Evolutionary conservation across 1,140 invertebrate genomes (phyloP).

Genomic region (Diachasmimorpha longicaudata): DNA sequence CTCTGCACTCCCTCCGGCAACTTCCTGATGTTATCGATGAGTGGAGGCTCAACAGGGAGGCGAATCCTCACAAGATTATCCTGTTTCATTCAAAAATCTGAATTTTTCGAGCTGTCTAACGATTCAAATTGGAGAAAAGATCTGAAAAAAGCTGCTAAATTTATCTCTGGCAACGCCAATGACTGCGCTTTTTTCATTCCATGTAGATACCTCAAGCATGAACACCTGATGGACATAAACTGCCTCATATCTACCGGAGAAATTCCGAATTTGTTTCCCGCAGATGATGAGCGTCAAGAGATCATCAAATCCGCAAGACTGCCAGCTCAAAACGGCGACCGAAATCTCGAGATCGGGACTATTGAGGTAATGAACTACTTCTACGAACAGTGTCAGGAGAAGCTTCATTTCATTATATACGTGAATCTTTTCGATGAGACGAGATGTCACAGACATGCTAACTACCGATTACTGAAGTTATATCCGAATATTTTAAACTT

Average conservation of each 20-base stretch:
- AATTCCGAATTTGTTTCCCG: constrained; percentile 68
- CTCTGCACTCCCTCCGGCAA: constrained; percentile 65
- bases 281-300: constrained; percentile 66
- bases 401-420: constrained; percentile 73
- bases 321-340: constrained; percentile 58
- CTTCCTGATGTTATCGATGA: constrained; percentile 66
- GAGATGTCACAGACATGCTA: constrained; percentile 39
- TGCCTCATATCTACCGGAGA: constrained; percentile 70
- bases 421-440: constrained; percentile 60
- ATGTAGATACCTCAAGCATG: constrained; percentile 65
- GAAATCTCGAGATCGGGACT: constrained; percentile 66
- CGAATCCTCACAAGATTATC: constrained; percentile 68
- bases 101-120: constrained; percentile 68
- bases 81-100: constrained; percentile 67
- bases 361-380: constrained; percentile 70
- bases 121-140: constrained; percentile 69
- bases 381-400: constrained; percentile 66
- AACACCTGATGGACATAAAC: constrained; percentile 69
- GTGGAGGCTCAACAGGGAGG: constrained; percentile 66
- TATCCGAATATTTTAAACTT: constrained; percentile 75
- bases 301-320: constrained; percentile 64
- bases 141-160: constrained; percentile 68
- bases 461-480: constrained; percentile 59
- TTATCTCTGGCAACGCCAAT: constrained; percentile 62
- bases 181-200: constrained; percentile 69